Evolutionary conservation across 2,113 vertebrate genomes (phyloP), one percentile per base, ranked within the genome.

Genomic region (Brachyhypopomus gauderio): DNA sequence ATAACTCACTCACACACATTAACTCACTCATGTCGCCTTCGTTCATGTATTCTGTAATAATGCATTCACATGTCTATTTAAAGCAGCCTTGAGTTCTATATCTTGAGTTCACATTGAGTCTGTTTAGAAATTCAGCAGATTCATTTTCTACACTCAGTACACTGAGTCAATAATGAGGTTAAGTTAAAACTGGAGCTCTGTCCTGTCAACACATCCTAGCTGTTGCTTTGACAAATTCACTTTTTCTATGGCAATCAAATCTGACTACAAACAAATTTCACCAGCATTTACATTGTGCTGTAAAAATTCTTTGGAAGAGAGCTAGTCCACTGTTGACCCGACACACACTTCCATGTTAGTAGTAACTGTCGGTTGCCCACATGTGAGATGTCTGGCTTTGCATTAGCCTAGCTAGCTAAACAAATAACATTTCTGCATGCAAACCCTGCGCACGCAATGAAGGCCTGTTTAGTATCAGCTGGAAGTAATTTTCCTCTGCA

Each of bases 371-470:
- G 83, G 70, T 85, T 87, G 55, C 64, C 16, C 75, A 70, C 23
- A 34, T 30, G 36, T 11, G 56, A 71, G 84, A 64, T 67, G 59
- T 63, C 14, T 62, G 76, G 86, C 71, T 93, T 93, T 93, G 91
- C 91, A 93, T 93, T 80, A 85, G 82, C 83, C 80, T 25, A 30
- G 85, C 79, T 72, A 80, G 45, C 55, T 83, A 92, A 90, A 91
- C 88, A 92, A 90, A 90, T 89, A 17, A 62, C 80, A 82, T 77
- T 86, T 80, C 75, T 82, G 12, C 83, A 93, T 92, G 90, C 88
- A 92, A 93, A 93, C 77, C 76, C 60, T 48, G 30, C 59, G 22
- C 30, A 62, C 60, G 76, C 60, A 84, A 83, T 63, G 55, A 85
- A 77, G 83, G 83, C 85, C 38, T 79, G 72, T 72, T 41, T 25